Evolutionary conservation across 1,140 invertebrate genomes (phyloP).

Genomic region (Bombus affinis): DNA sequence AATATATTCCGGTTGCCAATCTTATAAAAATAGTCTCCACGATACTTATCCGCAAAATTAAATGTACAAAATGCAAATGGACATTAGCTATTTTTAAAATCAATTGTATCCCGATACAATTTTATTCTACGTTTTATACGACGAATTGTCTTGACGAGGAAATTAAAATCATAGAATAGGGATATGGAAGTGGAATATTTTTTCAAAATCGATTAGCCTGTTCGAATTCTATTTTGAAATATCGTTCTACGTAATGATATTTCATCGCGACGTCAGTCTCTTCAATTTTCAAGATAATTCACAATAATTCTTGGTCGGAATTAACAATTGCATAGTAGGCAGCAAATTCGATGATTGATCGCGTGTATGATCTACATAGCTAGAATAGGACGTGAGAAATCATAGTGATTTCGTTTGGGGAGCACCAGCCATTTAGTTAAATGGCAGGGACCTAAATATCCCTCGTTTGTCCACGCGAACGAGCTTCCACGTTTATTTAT

Average conservation of each 20-base stretch:
- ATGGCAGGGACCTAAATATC: slow-evolving; percentile 45
- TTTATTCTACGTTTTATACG: no score
- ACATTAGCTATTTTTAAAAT: no score
- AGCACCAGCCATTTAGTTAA: slow-evolving; percentile 55
- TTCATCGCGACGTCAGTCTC: background rate
- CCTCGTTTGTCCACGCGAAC: slow-evolving; percentile 53
- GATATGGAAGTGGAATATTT: no score
- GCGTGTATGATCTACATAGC: slow-evolving; percentile 1
- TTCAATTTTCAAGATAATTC: background rate
- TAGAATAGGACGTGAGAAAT: slow-evolving; percentile 34
- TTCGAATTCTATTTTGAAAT: background rate
- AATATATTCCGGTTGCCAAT: no score
- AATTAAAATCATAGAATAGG: no score
- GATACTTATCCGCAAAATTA: no score
- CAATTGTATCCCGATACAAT: no score
- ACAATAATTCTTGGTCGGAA: background rate
- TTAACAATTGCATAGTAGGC: background rate
- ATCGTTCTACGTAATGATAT: background rate
- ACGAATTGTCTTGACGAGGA: no score
- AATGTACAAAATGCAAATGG: no score
- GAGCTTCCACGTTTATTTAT: slow-evolving; percentile 60
- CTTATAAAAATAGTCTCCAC: no score
- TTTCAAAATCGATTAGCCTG: background rate
- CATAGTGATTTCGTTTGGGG: slow-evolving; percentile 49
- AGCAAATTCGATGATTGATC: slow-evolving; percentile 18